Conservation (phyloP, 2,888 invertebrate genomes). For the Plebejus anna region DNA sequence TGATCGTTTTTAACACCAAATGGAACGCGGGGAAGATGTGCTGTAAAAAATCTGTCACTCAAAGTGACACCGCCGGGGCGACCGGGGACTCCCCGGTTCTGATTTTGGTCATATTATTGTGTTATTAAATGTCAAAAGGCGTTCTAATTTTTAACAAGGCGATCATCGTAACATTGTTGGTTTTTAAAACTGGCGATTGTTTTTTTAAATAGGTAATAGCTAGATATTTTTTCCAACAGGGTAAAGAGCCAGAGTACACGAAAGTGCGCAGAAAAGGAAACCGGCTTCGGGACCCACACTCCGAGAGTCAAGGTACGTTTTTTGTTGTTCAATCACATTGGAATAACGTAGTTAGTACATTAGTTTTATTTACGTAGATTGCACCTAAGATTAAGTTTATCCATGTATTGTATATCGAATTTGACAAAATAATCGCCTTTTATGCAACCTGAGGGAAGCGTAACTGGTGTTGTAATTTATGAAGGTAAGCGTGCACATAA, state of each 20-base stretch:
- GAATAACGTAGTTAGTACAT: slow-evolving; percentile 64
- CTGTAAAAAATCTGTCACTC: no score
- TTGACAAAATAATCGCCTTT: slow-evolving; percentile 77
- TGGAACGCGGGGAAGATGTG: no score
- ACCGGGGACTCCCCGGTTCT: no score
- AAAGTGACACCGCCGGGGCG: no score
- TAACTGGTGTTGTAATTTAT: slow-evolving; percentile 77
- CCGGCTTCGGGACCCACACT: slow-evolving; percentile 88
- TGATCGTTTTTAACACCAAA: no score
- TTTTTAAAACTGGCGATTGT: no score
- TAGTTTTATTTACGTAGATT: slow-evolving; percentile 71
- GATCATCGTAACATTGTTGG: no score
- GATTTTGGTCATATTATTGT: no score
- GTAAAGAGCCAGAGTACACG: slow-evolving; percentile 90
- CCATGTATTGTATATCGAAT: slow-evolving; percentile 69
- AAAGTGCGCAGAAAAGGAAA: slow-evolving; percentile 91
- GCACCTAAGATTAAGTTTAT: slow-evolving; percentile 69
- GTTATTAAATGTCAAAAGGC: no score
- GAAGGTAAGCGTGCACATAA: slow-evolving; percentile 78
- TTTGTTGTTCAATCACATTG: slow-evolving; percentile 58
- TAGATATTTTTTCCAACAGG: slow-evolving; percentile 57
- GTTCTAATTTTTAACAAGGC: no score
- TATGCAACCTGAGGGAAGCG: slow-evolving; percentile 78
- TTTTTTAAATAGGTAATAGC: no score
- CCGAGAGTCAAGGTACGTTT: slow-evolving; percentile 88